Base-by-base conservation (phyloP, 2,113 vertebrate genomes). In the Eretmochelys imbricata region DNA sequence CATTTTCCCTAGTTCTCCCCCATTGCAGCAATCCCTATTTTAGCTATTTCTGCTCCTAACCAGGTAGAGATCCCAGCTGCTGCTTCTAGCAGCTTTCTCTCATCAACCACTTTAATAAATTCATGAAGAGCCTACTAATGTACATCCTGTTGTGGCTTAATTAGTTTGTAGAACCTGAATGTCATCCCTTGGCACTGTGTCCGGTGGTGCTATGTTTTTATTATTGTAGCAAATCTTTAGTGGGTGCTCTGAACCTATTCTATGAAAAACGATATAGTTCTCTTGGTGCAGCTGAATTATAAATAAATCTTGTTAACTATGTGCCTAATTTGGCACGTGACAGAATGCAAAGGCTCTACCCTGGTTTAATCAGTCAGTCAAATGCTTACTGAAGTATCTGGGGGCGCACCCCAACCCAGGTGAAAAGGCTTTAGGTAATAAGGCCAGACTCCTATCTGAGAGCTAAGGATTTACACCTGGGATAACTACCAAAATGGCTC, bases 381-480 rank as follows among this genome's bases (percentile, higher is more conserved):
- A 0, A 8, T 31, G 19, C 2, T n/a, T 1, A 0, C 20, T 49
- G n/a, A 82, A 65, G 24, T 17, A 80, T 8, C 6, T 13, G 3
- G 35, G 31, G 78, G 3, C 11, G 3, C 35, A 17, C 25, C 3
- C 8, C 27, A 6, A 5, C 51, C 9, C 5, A 35, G 38, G 0
- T 46, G 29, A 9, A 85, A 75, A 80, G 4, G 1, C 27, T 31
- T 88, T 4, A 46, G 0, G 1, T 13, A 24, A 2, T 8, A 27
- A 85, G 80, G 2, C 1, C 25, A 25, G 25, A 1, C 8, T 25
- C 4, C 24, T 53, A 80, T 81, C n/a, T 75, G 49, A 75, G 24
- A 72, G 19, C 51, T 86, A 20, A 22, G 8, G 50, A 54, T 27
- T 19, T 76, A 27, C 22, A 72, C 19, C 22, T 1, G 14, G 16